phyloP scores from a whole-genome alignment of 1,140 invertebrate genomes.

The Geopemphigus sp. region DNA sequence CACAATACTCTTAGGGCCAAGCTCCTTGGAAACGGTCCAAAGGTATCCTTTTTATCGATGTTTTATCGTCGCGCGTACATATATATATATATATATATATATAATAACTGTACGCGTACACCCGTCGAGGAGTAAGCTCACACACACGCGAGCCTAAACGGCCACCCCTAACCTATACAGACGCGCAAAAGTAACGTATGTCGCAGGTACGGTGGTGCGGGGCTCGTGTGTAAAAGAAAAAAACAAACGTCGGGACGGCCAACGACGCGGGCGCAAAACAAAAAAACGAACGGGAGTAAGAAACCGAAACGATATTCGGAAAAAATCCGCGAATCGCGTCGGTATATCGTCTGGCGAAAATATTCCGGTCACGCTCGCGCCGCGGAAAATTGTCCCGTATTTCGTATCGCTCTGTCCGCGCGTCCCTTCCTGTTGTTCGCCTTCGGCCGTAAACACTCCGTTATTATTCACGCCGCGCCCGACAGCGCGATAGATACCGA shows the following conservation, averaged over 20 bases:
- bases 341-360: neutral
- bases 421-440: neutral
- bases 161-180: no score
- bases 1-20: neutral
- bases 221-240: no score
- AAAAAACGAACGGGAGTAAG: neutral
- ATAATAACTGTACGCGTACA: neutral
- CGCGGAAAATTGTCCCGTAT: constrained; percentile 37
- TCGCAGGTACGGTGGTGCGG: no score
- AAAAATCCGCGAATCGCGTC: constrained; percentile 16
- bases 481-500: neutral
- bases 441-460: constrained; percentile 16
- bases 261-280: neutral
- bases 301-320: neutral
- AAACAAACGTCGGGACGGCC: no score
- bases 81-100: no score
- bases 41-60: neutral
- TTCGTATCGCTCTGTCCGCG: constrained; percentile 29
- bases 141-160: neutral
- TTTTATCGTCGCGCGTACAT: neutral
- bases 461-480: constrained; percentile 38
- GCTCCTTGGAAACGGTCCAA: neutral
- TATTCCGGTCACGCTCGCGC: constrained; percentile 35
- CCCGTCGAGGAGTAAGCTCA: no score
- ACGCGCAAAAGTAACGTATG: no score